Percentiles rank a stretch among this genome's conserved stretches.
These are phyloP conservation scores for Horisme vitalbata DNA, from an alignment of 2,888 invertebrate species.

Conservation along the genomic window DNA sequence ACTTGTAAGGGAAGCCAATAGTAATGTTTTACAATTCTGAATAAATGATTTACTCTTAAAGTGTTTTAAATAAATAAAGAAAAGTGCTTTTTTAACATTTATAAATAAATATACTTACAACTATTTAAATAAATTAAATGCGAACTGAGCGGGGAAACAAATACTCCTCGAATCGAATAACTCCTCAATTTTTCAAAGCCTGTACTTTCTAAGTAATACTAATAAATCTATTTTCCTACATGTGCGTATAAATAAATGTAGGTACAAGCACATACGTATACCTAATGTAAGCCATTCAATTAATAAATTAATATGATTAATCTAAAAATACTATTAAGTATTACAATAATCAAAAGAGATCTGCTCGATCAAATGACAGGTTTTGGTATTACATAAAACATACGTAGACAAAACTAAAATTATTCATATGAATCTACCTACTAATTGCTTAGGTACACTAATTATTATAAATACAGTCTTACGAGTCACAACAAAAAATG, in stretches of 20 bases:
- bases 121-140: slow-evolving; percentile 25
- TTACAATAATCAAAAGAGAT: slow-evolving; percentile 25
- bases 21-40: slow-evolving; percentile 10
- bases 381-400: slow-evolving; percentile 42
- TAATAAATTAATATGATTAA: no score
- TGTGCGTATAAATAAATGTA: no score
- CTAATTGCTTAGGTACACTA: neutral
- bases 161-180: slow-evolving; percentile 2
- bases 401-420: slow-evolving; percentile 20
- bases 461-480: slow-evolving; percentile 56
- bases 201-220: no score
- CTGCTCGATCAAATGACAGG: slow-evolving; percentile 24
- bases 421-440: neutral
- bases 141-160: slow-evolving; percentile 23
- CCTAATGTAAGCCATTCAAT: no score
- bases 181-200: no score
- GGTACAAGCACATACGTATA: no score
- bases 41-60: slow-evolving; percentile 1
- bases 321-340: slow-evolving; percentile 21
- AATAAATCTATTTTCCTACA: no score
- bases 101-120: neutral
- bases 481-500: slow-evolving; percentile 48
- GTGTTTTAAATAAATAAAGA: neutral
- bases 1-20: no score
- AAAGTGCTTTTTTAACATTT: slow-evolving; percentile 9